Evolutionary conservation across 2,113 vertebrate species (phyloP).

Genomic region (Gymnocephalus cernua): DNA sequence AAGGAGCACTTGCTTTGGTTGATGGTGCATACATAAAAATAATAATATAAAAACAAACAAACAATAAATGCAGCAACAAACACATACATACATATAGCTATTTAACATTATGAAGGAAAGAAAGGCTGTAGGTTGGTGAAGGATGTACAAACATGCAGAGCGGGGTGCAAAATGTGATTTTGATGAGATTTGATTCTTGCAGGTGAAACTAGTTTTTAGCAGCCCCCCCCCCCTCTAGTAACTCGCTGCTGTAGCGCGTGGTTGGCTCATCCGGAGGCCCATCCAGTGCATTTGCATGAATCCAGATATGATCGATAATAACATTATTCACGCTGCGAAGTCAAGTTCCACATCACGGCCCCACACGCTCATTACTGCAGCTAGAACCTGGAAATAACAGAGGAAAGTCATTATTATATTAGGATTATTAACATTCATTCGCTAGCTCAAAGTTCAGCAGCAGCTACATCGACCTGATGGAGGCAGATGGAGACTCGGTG

Average conservation of each 20-base stretch:
- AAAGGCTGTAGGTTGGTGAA: too few relatives aligned
- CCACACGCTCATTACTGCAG: conserved; percentile 55
- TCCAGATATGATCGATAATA: conserved; percentile 72
- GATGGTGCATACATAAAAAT: too few relatives aligned
- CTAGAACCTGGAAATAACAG: conserved; percentile 53
- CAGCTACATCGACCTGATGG: conserved; percentile 13
- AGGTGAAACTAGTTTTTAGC: neutral
- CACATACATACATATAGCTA: too few relatives aligned
- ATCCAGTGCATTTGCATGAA: conserved; percentile 69
- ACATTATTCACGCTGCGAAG: conserved; percentile 74
- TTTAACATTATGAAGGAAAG: too few relatives aligned
- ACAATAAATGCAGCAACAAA: too few relatives aligned
- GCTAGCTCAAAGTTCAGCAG: neutral
- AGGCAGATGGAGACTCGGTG: conserved; percentile 19
- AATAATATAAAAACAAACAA: too few relatives aligned
- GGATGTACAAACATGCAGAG: too few relatives aligned
- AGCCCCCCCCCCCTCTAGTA: neutral
- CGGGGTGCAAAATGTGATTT: neutral
- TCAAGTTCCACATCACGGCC: conserved; percentile 56
- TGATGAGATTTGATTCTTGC: conserved; percentile 32
- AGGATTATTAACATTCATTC: conserved; percentile 33
- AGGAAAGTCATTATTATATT: conserved; percentile 31
- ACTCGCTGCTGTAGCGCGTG: too few relatives aligned
- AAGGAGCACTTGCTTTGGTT: too few relatives aligned
- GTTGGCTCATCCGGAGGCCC: conserved; percentile 47